Percentiles rank a stretch among this genome's conserved stretches.
phyloP scores from a whole-genome alignment of 2,888 invertebrate genomes.

The Gandaritis pyraliata region DNA sequence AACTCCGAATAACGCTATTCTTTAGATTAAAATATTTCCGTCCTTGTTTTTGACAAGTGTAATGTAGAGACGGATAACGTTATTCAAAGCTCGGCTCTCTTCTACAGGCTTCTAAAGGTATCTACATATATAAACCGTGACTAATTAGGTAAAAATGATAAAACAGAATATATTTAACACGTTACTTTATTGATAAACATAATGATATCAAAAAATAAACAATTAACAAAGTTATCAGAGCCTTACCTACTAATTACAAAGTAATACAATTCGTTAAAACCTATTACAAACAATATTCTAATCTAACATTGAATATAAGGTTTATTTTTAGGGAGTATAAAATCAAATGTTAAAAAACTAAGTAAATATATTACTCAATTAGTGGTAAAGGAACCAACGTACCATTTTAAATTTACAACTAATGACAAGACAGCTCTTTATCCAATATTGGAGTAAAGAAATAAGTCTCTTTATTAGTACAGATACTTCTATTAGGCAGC shows the following conservation, averaged over 20 bases:
- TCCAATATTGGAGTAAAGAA: conserved; percentile 59
- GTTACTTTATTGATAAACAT: conserved; percentile 42
- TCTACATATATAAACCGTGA: not conserved
- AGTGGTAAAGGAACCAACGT: not conserved
- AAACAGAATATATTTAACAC: conserved; percentile 38
- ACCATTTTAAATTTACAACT: not conserved
- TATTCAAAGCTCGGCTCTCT: too few relatives aligned
- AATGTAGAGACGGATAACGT: too few relatives aligned
- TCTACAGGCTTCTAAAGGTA: too few relatives aligned
- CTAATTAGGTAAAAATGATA: conserved; percentile 38
- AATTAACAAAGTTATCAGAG: conserved; percentile 55
- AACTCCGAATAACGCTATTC: too few relatives aligned
- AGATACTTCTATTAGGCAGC: conserved; percentile 66
- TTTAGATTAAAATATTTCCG: too few relatives aligned
- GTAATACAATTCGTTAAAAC: conserved; percentile 17
- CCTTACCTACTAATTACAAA: conserved; percentile 49
- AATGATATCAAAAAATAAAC: conserved; percentile 52
- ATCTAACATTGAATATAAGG: not conserved
- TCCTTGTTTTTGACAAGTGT: too few relatives aligned
- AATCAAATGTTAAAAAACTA: not conserved
- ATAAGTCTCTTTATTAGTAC: conserved; percentile 60
- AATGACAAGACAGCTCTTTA: conserved; percentile 18
- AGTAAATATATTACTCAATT: not conserved
- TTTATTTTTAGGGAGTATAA: not conserved
- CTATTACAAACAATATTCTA: too few relatives aligned